Evolutionary conservation across 2,113 vertebrate genomes (phyloP), one percentile per base, ranked within the genome.

Genomic region (Monarcha castaneiventris): DNA sequence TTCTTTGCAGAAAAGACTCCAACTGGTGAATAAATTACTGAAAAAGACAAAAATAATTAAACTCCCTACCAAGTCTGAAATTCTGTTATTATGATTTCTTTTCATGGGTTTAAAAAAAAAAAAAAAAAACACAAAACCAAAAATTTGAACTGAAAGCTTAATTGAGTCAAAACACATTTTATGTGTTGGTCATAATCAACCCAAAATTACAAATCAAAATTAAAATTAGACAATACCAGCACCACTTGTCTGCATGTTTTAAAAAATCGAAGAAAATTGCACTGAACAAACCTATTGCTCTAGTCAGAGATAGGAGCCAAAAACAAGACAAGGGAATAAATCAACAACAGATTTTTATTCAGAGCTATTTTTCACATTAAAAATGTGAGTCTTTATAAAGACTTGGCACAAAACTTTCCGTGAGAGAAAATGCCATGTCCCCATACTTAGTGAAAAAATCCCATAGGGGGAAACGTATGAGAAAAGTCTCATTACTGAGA

Each of bases 41-140:
- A 69, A 94, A 95, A 95, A 84, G 22, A 81, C 15, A 74, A 75
- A 88, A 95, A 93, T 80, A 96, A 92, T 92, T 93, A 41, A 97
- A 90, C 55, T 87, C 44, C 66, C 69, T 66, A 90, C 37, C 1
- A 21, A 75, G 37, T 71, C 43, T 48, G 72, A 72, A 96, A 95
- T 83, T 93, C 74, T 61, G 26, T 89, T 58, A n/a, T 54, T 55
- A 85, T 22, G 17, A 72, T 33, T 92, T 91, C 23, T 87, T 89
- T 61, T 49, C 16, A 43, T 9, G 46, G 17, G 48, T 61, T 62
- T 21, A 43, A 66, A 87, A 88, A 76, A 27, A 56, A 55, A 66
- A 4, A 1, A 67, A 51, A 7, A 10, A 37, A 37, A 25, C 35
- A 16, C 35, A 46, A 61, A 85, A 77, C 61, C 13, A 55, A 43